phyloP scores from a whole-genome alignment of 1,140 invertebrate species.

The Brachionus asplanchnoidis region DNA sequence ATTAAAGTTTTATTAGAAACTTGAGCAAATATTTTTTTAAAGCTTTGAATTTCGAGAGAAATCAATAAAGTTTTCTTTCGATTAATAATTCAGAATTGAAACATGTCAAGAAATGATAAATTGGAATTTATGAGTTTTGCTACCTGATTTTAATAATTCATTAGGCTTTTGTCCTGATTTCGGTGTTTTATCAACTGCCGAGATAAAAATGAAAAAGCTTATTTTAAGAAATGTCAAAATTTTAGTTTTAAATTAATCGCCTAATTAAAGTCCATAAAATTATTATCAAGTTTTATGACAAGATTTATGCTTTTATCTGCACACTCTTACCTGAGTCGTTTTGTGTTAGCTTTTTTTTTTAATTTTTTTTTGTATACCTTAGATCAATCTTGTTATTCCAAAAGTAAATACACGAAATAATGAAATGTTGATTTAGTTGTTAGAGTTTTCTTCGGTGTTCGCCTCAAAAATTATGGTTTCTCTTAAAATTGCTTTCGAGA shows the following conservation, averaged over 20 bases:
- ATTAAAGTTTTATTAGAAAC: slow-evolving; percentile 10
- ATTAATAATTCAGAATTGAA: slow-evolving; percentile 9
- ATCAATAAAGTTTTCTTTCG: slow-evolving; percentile 6
- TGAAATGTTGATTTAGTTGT: slow-evolving; percentile 37
- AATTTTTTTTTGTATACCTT: background rate
- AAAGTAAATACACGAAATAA: slow-evolving; percentile 10
- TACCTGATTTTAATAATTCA: background rate
- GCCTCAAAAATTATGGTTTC: background rate
- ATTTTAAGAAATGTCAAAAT: background rate
- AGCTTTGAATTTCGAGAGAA: background rate
- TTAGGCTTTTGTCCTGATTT: background rate
- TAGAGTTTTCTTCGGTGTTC: background rate
- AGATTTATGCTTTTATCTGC: background rate
- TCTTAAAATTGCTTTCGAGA: background rate
- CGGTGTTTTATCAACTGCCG: background rate
- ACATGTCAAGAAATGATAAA: slow-evolving; percentile 27
- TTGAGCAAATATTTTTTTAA: slow-evolving; percentile 20
- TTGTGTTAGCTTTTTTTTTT: background rate
- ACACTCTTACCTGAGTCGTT: background rate
- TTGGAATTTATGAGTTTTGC: slow-evolving; percentile 3
- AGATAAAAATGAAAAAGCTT: background rate
- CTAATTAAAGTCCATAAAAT: slow-evolving; percentile 20
- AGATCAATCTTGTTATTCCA: slow-evolving; percentile 7
- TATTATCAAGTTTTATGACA: slow-evolving; percentile 21
- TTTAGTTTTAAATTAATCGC: background rate